Evolutionary conservation across 30 jellyfish, hydroid and myxozoan species (phyloP), one percentile per base, ranked within the genome.

Genomic region (Sanderia malayensis): DNA sequence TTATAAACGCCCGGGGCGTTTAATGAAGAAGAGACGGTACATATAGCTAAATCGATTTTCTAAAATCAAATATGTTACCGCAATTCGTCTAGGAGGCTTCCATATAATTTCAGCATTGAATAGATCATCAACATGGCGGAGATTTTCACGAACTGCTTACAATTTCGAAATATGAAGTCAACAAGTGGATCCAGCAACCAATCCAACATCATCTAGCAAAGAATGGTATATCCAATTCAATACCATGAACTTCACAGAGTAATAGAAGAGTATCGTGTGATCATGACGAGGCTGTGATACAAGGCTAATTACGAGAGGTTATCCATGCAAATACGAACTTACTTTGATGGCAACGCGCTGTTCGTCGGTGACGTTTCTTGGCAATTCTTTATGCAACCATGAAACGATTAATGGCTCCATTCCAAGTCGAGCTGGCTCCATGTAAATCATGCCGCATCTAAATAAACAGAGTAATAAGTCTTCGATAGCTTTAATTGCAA

Each of bases 401-500:
- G 89, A 78, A 17, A 30, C 31, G 3, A 78, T 26, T 0, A 67
- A 67, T 15, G 89, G 89, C 3, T 78, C 61, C 73, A 65, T 41
- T 6, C 89, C 89, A 21, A 78, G 80, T 29, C 65, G 89, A 19
- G 34, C 65, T 47, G 89, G 89, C 30, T 78, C 89, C 89, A 78
- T 78, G 81, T 78, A 78, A 46, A 78, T 78, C 89, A 78, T 78
- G 6, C 89, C 89, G 47, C 89, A 78, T 65, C 89, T 78, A 19
- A 25, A 69, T 29, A 4, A 67, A 68, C 15, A 8, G 55, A 41
- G n/a, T n/a, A n/a, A n/a, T n/a, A n/a, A n/a, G n/a, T n/a, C n/a
- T n/a, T n/a, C n/a, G n/a, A n/a, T n/a, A n/a, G n/a, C n/a, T n/a
- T n/a, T n/a, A n/a, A n/a, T n/a, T n/a, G n/a, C n/a, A n/a, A n/a